Conservation (phyloP, 2,113 vertebrate species). For the Ptychochromis oligacanthus region DNA sequence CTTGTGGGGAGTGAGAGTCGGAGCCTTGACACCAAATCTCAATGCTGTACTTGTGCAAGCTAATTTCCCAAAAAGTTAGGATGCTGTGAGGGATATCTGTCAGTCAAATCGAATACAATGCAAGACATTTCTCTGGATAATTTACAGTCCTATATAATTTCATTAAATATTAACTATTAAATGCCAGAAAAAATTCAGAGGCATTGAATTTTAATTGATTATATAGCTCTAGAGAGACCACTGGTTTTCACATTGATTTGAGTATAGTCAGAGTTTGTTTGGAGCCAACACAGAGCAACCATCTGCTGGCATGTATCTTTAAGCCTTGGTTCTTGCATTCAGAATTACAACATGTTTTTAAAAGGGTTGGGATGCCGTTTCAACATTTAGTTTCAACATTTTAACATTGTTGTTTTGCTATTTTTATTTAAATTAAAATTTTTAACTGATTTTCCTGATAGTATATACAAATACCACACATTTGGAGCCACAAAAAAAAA, state of each 20-base stretch:
- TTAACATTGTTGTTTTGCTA: too few species aligned
- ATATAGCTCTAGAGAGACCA: background rate
- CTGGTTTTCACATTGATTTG: background rate
- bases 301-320: background rate
- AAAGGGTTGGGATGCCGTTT: background rate
- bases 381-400: background rate
- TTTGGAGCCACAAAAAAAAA: too few species aligned
- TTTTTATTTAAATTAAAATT: too few species aligned
- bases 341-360: too few species aligned
- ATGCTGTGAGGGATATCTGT: background rate
- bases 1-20: background rate
- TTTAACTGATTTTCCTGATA: too few species aligned
- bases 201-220: conserved; percentile 3
- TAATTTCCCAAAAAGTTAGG: background rate
- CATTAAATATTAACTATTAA: conserved; percentile 14
- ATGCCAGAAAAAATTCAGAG: background rate
- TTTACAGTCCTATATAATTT: conserved; percentile 21
- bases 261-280: background rate
- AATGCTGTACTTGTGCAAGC: background rate
- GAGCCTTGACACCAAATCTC: background rate
- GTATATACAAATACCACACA: background rate
- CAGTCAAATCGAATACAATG: background rate
- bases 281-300: background rate
- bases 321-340: background rate
- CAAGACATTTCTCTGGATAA: background rate